These are phyloP conservation scores for Glaucopsyche alexis DNA, from an alignment of 2,888 invertebrate species.

Conservation along the genomic window DNA sequence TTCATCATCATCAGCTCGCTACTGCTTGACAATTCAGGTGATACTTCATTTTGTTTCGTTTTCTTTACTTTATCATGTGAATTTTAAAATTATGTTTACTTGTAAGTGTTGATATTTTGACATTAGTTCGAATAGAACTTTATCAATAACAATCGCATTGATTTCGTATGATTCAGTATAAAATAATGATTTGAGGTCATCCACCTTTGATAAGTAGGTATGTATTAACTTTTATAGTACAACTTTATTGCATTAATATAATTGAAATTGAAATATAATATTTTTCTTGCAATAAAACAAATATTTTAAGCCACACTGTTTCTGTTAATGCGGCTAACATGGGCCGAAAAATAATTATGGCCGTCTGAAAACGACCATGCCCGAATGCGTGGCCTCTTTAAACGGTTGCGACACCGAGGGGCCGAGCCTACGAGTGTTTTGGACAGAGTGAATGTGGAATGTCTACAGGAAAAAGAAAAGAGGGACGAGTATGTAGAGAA, in stretches of 20 bases:
- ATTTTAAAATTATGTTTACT: neutral
- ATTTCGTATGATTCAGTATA: neutral
- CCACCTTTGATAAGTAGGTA: neutral
- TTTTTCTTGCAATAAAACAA: neutral
- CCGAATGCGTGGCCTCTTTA: no score
- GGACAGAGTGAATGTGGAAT: no score
- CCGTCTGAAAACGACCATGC: no score
- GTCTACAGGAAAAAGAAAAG: no score
- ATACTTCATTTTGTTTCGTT: neutral
- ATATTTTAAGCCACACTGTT: neutral
- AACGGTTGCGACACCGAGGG: no score
- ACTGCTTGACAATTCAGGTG: neutral
- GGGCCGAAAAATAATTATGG: no score
- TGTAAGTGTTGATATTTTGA: neutral
- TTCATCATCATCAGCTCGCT: no score
- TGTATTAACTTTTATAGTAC: neutral
- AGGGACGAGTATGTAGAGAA: no score
- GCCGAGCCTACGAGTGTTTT: no score
- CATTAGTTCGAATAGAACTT: neutral
- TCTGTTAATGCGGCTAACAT: no score
- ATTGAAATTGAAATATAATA: neutral
- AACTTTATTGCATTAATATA: neutral
- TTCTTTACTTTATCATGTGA: neutral
- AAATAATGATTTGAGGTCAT: neutral
- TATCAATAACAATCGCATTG: neutral